phyloP scores from a whole-genome alignment of 2,888 invertebrate genomes.

The Linnaemya vulpina region DNA sequence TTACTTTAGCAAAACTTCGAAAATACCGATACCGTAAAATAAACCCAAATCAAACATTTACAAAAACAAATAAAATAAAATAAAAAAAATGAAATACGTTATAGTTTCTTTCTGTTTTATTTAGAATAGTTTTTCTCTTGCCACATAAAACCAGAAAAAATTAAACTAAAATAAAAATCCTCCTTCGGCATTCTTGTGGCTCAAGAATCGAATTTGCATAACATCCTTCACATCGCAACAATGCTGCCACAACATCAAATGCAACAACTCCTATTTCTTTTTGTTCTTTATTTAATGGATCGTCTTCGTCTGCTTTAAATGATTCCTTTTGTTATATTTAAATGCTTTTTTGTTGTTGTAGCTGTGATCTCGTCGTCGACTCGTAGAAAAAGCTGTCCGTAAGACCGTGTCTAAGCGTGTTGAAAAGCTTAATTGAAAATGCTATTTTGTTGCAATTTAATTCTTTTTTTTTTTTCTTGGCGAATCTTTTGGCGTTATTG shows the following conservation, averaged over 20 bases:
- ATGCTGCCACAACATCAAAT: slow-evolving; percentile 52
- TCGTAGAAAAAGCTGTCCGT: slow-evolving; percentile 44
- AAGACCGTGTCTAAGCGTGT: slow-evolving; percentile 70
- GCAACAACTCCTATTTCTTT: slow-evolving; percentile 26
- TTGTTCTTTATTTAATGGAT: slow-evolving; percentile 15
- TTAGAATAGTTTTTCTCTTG: slow-evolving; percentile 60
- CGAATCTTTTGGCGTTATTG: slow-evolving; percentile 33
- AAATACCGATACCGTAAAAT: slow-evolving; percentile 58
- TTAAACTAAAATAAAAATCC: slow-evolving; percentile 8
- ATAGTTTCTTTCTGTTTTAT: slow-evolving; percentile 59
- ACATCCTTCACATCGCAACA: slow-evolving; percentile 64
- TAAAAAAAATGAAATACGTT: slow-evolving; percentile 45
- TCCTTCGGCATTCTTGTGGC: slow-evolving; percentile 40
- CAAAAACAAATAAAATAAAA: too few relatives aligned
- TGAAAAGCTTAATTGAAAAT: slow-evolving; percentile 74
- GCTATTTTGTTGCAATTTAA: slow-evolving; percentile 38
- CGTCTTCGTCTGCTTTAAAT: slow-evolving; percentile 32
- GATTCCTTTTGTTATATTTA: slow-evolving; percentile 57
- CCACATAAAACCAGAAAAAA: slow-evolving; percentile 14
- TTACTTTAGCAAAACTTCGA: slow-evolving; percentile 60
- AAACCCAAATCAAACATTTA: slow-evolving; percentile 22
- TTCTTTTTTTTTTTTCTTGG: slow-evolving; percentile 38
- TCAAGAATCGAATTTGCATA: slow-evolving; percentile 64
- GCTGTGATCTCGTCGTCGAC: neutral
- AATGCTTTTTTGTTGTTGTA: slow-evolving; percentile 13